A percentile compares a stretch with the other conserved stretches of the same genome.
Conservation (phyloP, 2,113 vertebrate genomes). For the Trogon surrucura region DNA sequence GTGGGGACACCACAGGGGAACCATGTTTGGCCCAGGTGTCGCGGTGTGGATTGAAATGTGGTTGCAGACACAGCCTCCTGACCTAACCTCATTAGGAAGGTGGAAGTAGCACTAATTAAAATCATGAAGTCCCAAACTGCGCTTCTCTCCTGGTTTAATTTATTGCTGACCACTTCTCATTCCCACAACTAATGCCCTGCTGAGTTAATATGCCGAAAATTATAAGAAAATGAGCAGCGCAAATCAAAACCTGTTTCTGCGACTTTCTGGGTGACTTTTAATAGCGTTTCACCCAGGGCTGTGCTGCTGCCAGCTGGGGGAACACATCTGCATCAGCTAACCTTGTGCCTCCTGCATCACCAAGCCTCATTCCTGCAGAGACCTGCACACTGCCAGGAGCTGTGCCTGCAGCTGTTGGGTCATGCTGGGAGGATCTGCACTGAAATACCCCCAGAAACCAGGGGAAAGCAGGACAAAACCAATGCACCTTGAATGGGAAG, state of each 20-base stretch:
- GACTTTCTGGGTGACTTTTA: neutral
- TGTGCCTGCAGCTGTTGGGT: neutral
- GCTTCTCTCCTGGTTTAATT: neutral
- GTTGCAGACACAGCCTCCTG: neutral
- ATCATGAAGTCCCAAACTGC: neutral
- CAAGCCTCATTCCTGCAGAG: neutral
- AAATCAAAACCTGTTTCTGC: neutral
- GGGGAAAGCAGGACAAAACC: neutral
- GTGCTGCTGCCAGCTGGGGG: neutral
- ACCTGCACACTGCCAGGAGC: accelerated
- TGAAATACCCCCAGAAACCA: neutral
- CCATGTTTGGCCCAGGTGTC: accelerated
- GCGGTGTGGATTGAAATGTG: neutral
- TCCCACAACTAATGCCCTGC: neutral
- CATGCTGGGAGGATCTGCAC: neutral
- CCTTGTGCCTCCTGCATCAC: neutral
- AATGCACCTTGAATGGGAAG: neutral
- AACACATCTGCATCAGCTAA: neutral
- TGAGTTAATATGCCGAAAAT: neutral
- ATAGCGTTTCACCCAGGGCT: neutral
- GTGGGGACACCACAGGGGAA: accelerated
- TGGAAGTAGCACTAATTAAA: neutral
- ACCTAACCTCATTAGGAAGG: neutral
- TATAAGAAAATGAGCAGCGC: neutral
- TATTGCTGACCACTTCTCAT: neutral